Percentiles rank a stretch among this genome's conserved stretches.
Conservation (phyloP, 2,888 invertebrate genomes). For the Adelognathus sp. region DNA sequence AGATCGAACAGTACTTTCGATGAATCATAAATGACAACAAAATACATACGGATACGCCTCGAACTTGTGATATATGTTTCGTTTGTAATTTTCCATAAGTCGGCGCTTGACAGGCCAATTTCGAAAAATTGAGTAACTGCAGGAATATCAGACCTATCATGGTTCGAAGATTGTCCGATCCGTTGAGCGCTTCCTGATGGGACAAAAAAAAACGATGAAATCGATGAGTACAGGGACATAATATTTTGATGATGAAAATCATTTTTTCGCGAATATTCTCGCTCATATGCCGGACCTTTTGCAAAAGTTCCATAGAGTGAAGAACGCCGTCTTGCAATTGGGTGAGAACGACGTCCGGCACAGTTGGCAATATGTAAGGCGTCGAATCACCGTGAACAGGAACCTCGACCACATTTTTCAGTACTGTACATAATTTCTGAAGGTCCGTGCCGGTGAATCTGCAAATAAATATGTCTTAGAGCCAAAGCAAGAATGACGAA, state of each 20-base stretch:
- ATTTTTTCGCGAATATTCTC: constrained; percentile 18
- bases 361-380: constrained; percentile 90
- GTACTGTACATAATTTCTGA: constrained; percentile 88
- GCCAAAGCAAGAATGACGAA: neutral
- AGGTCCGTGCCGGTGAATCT: constrained; percentile 89
- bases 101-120: constrained; percentile 87
- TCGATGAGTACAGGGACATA: constrained; percentile 12
- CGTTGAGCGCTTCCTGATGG: constrained; percentile 84
- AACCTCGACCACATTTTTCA: constrained; percentile 90
- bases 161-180: constrained; percentile 83
- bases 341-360: constrained; percentile 90
- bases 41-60: constrained; percentile 75
- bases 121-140: constrained; percentile 86
- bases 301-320: constrained; percentile 93
- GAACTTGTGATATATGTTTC: constrained; percentile 81
- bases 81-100: constrained; percentile 83
- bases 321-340: constrained; percentile 92
- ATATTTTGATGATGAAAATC: neutral
- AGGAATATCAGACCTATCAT: constrained; percentile 87
- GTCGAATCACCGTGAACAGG: constrained; percentile 91
- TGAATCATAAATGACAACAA: neutral
- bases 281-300: constrained; percentile 85
- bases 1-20: neutral
- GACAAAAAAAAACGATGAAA: constrained; percentile 2
- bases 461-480: constrained; percentile 31